phyloP scores from a whole-genome alignment of 2,888 invertebrate genomes.

The Trichogramma evanescens region DNA sequence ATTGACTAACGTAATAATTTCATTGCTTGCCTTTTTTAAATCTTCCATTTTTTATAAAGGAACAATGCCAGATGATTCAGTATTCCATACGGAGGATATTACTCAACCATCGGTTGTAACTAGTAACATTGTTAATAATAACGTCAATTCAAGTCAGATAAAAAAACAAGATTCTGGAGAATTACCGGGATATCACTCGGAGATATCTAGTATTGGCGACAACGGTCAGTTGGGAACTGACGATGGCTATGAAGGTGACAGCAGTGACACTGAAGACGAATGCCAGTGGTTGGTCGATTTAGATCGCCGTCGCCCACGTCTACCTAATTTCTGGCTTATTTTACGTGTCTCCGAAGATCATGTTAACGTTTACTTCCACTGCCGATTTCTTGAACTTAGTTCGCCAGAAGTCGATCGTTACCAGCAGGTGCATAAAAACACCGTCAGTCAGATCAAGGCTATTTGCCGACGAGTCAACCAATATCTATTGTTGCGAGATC shows the following conservation, averaged over 20 bases:
- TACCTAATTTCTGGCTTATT: conserved; percentile 68
- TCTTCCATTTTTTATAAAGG: conserved; percentile 1
- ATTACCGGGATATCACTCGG: conserved; percentile 36
- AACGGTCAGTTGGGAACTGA: conserved; percentile 33
- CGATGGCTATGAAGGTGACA: conserved; percentile 58
- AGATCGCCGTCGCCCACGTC: conserved; percentile 49
- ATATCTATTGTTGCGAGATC: conserved; percentile 60
- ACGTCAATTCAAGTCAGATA: conserved; percentile 1
- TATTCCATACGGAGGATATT: conserved; percentile 12
- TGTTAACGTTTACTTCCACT: conserved; percentile 63
- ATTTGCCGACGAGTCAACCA: conserved; percentile 64
- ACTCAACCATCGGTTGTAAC: conserved; percentile 19
- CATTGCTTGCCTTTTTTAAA: too few relatives aligned
- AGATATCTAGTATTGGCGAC: conserved; percentile 37
- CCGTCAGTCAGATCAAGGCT: conserved; percentile 53
- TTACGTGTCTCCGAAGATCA: conserved; percentile 54
- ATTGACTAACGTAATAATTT: too few relatives aligned
- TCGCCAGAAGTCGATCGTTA: conserved; percentile 52
- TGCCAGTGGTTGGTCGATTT: conserved; percentile 53
- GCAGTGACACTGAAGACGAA: conserved; percentile 57
- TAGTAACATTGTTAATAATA: conserved; percentile 11
- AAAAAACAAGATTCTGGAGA: conserved; percentile 35
- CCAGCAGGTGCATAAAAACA: conserved; percentile 49
- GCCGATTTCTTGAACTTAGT: conserved; percentile 54
- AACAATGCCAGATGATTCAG: conserved; percentile 9